Evolutionary conservation across 2,113 vertebrate species (phyloP).

Genomic region (Ceratotherium simum): DNA sequence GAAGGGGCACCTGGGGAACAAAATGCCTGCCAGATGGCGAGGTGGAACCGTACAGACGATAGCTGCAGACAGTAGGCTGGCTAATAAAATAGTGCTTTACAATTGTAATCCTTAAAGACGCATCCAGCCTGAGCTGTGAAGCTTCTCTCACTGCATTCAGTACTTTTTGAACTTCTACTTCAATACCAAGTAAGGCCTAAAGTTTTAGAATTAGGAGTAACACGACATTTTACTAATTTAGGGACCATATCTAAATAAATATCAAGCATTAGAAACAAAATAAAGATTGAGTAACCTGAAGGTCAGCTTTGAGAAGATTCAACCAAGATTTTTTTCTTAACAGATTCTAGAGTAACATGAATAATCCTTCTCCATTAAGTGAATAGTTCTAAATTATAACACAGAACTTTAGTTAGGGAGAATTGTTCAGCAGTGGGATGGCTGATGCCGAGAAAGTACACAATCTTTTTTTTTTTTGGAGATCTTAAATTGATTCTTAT

Average conservation of each 20-base stretch:
- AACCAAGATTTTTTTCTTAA: not conserved
- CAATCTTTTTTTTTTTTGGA: not conserved
- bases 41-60: not conserved
- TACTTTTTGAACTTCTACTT: not conserved
- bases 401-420: not conserved
- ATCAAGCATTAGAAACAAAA: not conserved
- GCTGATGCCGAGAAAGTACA: not conserved
- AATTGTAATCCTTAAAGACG: not conserved
- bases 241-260: not conserved
- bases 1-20: not conserved
- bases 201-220: not conserved
- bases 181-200: not conserved
- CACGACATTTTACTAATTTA: not conserved
- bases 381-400: conserved; percentile 1
- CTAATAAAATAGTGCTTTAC: not conserved
- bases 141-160: not conserved
- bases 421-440: not conserved
- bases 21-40: not conserved
- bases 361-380: not conserved
- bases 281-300: not conserved
- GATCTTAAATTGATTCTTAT: not conserved
- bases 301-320: not conserved
- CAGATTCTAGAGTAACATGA: not conserved
- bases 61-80: not conserved
- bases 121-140: not conserved